phyloP scores from a whole-genome alignment of 2,113 vertebrate species.

The Chloropsis cyanopogon region DNA sequence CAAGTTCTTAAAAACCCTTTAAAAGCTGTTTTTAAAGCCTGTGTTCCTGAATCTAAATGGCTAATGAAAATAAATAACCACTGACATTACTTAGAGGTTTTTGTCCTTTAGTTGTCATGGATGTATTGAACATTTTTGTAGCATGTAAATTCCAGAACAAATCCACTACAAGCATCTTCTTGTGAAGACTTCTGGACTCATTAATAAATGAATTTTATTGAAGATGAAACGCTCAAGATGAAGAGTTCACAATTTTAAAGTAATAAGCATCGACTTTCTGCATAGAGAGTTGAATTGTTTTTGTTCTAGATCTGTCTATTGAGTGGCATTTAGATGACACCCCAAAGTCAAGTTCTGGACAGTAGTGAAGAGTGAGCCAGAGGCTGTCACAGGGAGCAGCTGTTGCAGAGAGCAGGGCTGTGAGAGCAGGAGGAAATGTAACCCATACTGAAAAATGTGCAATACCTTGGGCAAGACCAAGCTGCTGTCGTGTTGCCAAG shows the following conservation, averaged over 20 bases:
- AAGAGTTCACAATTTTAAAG: neutral
- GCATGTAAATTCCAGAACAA: neutral
- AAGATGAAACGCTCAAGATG: neutral
- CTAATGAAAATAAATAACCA: neutral
- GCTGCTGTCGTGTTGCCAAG: neutral
- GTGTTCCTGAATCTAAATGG: neutral
- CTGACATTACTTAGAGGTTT: neutral
- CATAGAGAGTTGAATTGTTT: neutral
- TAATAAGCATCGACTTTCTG: neutral
- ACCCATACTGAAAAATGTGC: accelerated
- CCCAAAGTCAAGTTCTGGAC: neutral
- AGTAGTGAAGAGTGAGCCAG: neutral
- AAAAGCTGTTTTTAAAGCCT: neutral
- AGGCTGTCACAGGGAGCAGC: neutral
- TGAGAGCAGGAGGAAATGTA: neutral
- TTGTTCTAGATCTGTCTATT: neutral
- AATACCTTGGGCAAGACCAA: neutral
- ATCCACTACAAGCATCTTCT: neutral
- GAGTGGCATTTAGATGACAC: neutral
- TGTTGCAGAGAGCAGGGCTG: neutral
- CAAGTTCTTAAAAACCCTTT: neutral
- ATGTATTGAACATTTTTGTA: neutral
- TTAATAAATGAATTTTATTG: neutral
- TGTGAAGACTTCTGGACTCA: neutral
- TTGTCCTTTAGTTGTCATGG: neutral